phyloP scores from a whole-genome alignment of 2,113 vertebrate species.

The Gila orcuttii region DNA sequence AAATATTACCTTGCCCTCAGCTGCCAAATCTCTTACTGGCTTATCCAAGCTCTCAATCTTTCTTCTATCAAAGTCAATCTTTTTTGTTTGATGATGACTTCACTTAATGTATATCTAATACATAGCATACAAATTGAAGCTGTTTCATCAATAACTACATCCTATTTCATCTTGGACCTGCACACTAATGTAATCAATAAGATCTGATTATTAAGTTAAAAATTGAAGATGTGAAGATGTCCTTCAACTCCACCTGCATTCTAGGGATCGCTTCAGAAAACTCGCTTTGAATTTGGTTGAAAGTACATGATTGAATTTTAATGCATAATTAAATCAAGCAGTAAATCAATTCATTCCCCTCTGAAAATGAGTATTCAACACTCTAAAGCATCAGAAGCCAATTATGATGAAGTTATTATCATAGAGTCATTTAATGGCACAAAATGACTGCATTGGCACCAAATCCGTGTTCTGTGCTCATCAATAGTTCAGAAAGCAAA shows the following conservation, averaged over 20 bases:
- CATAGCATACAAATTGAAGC: constrained; percentile 1
- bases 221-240: constrained; percentile 64
- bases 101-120: constrained; percentile 5
- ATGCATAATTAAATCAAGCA: constrained; percentile 83
- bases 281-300: constrained; percentile 74
- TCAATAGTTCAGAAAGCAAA: background rate
- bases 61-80: background rate
- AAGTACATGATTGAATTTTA: constrained; percentile 84
- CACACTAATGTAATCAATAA: constrained; percentile 55
- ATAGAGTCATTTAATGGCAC: constrained; percentile 70
- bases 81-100: constrained; percentile 29
- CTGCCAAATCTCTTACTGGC: background rate
- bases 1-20: constrained; percentile 11
- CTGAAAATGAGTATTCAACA: constrained; percentile 75
- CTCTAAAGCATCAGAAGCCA: constrained; percentile 76
- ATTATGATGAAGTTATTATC: constrained; percentile 82
- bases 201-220: constrained; percentile 67
- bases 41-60: background rate
- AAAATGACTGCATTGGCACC: constrained; percentile 61
- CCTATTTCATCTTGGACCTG: constrained; percentile 37
- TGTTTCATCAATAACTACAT: constrained; percentile 41
- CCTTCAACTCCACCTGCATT: constrained; percentile 71
- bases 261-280: constrained; percentile 76
- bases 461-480: background rate
- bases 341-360: constrained; percentile 81